Base-by-base conservation (phyloP, 92 coral and sea anemone genomes). In the Porites cylindrica region DNA sequence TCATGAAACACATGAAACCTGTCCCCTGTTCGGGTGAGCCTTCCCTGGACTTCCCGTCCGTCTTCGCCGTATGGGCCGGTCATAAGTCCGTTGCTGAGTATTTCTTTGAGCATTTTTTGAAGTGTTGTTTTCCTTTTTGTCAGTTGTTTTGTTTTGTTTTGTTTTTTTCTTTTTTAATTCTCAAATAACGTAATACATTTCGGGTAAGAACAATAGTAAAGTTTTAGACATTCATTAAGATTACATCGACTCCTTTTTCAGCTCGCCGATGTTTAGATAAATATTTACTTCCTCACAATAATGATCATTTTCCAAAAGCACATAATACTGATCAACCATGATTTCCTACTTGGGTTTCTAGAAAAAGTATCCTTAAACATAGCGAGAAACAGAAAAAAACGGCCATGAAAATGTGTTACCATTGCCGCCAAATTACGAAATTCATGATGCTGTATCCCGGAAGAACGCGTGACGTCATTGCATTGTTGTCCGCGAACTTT, bases 381-480 rank as follows among this genome's bases (percentile, higher is more conserved):
- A 71, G 60, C 43, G 77, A 68, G 85, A 68, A 81, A 52, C 64
- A 78, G 19, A 78, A 47, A n/a, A 69, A 68, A 32, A 54, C 43
- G 20, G 1, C 85, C 56, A 0, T 38, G 47, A 38, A 38, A 38
- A 38, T 38, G 47, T 38, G 47, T 38, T 38, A 38, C 47, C 47
- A 0, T 32, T 32, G 43, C 43, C 43, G 43, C 43, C 43, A 4
- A 2, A 32, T 69, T 56, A 16, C 77, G 77, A 82, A 81, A 56
- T 60, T 56, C 61, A 56, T 56, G 61, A 8, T 61, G 75, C 50
- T 69, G 24, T 4, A 64, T 11, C 78, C 86, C 86, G 60, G 86
- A 71, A 82, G 77, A 54, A 82, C 12, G 21, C 64, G 64, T 83
- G 87, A 83, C 87, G 87, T 83, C 87, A 83, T 50, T 51, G 47